These are phyloP conservation scores for Sarcophaga peregrina DNA, from an alignment of 1,140 invertebrate species.

Conservation along the genomic window DNA sequence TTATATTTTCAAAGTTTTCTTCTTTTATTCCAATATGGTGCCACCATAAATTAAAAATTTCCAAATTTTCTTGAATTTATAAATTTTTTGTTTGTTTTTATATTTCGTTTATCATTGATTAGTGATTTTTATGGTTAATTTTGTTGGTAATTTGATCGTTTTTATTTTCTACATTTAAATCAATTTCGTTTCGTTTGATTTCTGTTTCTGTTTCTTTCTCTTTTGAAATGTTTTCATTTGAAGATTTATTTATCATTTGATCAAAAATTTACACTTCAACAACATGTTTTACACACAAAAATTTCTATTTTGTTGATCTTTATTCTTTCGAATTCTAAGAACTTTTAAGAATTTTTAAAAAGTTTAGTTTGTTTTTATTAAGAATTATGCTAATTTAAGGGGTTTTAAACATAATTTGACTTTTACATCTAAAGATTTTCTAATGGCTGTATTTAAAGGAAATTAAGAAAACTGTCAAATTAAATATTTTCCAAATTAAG, in stretches of 20 bases:
- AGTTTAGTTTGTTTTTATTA: no score
- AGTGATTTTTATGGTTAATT: conserved; percentile 10
- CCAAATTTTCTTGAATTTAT: background rate
- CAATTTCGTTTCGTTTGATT: background rate
- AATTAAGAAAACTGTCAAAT: no score
- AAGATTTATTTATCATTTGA: conserved; percentile 1
- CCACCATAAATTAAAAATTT: background rate
- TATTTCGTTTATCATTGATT: conserved; percentile 5
- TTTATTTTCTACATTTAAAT: background rate
- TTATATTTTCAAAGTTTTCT: no score
- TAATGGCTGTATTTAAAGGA: background rate
- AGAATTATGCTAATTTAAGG: background rate
- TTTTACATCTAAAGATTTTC: background rate
- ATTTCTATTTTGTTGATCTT: background rate
- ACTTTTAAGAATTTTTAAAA: no score
- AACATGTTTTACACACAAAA: background rate
- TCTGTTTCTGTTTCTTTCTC: background rate
- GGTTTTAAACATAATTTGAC: background rate
- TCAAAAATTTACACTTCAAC: background rate
- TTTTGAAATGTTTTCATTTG: background rate
- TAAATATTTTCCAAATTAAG: no score
- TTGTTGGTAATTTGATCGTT: background rate
- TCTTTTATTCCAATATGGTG: no score
- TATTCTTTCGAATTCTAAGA: no score
- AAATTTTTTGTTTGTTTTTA: background rate